These are phyloP conservation scores for Polypedilum vanderplanki DNA, from an alignment of 1,140 invertebrate species.

Conservation along the genomic window DNA sequence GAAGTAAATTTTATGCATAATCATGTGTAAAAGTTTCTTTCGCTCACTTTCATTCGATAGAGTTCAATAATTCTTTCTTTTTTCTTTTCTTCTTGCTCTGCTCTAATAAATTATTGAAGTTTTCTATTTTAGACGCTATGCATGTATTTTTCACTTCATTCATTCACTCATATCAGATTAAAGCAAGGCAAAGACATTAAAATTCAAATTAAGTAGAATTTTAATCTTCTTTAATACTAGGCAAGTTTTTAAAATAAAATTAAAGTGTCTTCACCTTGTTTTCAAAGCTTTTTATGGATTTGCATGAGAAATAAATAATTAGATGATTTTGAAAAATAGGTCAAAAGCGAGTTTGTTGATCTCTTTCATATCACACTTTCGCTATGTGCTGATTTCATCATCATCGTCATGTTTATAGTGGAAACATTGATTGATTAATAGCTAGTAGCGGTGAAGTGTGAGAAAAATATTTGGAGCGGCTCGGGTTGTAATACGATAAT, in stretches of 20 bases:
- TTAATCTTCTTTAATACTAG: too few species aligned
- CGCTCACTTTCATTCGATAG: neutral
- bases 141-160: neutral
- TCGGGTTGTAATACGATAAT: too few species aligned
- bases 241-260: too few species aligned
- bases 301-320: neutral
- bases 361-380: conserved; percentile 22
- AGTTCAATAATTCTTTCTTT: conserved; percentile 13
- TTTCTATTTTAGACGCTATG: neutral
- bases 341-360: conserved; percentile 23
- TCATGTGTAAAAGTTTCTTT: neutral
- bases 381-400: neutral
- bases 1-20: conserved; percentile 10
- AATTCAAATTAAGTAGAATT: too few species aligned
- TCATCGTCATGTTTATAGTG: neutral
- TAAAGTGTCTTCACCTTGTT: too few species aligned
- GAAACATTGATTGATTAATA: conserved; percentile 19
- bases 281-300: too few species aligned
- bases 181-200: neutral
- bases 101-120: conserved; percentile 13
- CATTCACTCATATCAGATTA: neutral
- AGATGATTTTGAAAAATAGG: neutral
- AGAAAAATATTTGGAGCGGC: neutral
- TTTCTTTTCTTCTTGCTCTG: neutral
- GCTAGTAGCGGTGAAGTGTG: neutral